Conservation (phyloP, 2,113 vertebrate genomes). For the Vulpes vulpes region DNA sequence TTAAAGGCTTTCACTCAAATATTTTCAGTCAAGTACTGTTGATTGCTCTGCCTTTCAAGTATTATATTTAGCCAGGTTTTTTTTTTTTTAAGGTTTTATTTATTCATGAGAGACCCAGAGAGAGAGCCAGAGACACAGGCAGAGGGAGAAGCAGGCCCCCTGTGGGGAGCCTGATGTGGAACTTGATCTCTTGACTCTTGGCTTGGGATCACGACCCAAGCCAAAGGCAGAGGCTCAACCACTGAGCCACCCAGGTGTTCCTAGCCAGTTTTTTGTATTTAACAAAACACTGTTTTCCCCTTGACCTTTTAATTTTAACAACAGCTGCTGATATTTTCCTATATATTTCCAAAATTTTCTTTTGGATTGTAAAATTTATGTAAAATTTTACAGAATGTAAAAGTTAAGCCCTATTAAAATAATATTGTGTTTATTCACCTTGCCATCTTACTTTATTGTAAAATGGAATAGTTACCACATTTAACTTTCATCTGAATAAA, state of each 20-base stretch:
- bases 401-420: background rate
- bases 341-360: background rate
- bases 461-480: background rate
- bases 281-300: background rate
- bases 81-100: background rate
- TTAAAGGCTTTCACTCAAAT: conserved; percentile 8
- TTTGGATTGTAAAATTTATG: background rate
- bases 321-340: background rate
- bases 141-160: too few species aligned
- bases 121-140: too few species aligned
- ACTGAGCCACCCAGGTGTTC: too few species aligned
- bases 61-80: background rate
- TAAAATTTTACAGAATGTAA: background rate
- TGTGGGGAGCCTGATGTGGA: too few species aligned
- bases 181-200: too few species aligned
- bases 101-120: too few species aligned
- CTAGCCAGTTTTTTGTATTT: background rate
- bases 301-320: conserved; percentile 16
- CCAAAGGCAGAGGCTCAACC: too few species aligned
- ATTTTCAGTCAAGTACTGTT: background rate
- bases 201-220: too few species aligned
- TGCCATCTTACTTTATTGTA: background rate
- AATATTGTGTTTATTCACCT: background rate
- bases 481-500: conserved; percentile 33
- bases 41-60: background rate